A percentile compares a stretch with the other conserved stretches of the same genome.
Evolutionary conservation across 2,113 vertebrate species (phyloP).

Genomic region (Phodopus roborovskii): DNA sequence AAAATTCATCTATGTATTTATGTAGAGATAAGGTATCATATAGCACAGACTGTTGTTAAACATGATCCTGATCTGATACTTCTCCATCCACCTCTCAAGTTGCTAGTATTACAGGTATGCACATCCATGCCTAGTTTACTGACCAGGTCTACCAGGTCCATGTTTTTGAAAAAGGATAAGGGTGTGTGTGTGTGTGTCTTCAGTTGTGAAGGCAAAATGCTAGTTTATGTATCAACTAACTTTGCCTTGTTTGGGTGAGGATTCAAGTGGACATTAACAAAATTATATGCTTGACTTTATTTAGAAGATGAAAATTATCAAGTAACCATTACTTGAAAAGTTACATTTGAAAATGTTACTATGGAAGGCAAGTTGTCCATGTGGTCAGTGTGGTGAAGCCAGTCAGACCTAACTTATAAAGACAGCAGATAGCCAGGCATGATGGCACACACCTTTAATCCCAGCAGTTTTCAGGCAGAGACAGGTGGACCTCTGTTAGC

Average conservation of each 20-base stretch:
- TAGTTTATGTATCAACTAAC: not conserved
- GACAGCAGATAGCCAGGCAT: not conserved
- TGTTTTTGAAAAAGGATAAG: not conserved
- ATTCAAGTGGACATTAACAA: not conserved
- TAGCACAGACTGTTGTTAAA: not conserved
- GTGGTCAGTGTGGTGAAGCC: not conserved
- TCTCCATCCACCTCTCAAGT: not conserved
- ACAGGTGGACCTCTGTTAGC: not conserved
- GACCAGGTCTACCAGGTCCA: not conserved
- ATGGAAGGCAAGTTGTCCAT: not conserved
- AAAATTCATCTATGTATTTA: not conserved
- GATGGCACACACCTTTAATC: not conserved
- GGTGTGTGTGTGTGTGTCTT: not conserved
- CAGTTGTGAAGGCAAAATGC: not conserved
- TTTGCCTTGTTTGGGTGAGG: conserved; percentile 37
- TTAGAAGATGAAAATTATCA: conserved; percentile 47
- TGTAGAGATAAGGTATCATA: not conserved
- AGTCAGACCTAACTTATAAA: conserved; percentile 25
- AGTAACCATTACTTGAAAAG: conserved; percentile 9
- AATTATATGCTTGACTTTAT: conserved; percentile 26
- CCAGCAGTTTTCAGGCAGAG: not conserved
- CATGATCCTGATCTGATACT: not conserved
- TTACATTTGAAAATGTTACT: conserved; percentile 22
- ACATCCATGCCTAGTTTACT: not conserved
- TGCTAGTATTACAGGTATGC: not conserved